phyloP scores from a whole-genome alignment of 1,140 invertebrate genomes.

The Plodia interpunctella region DNA sequence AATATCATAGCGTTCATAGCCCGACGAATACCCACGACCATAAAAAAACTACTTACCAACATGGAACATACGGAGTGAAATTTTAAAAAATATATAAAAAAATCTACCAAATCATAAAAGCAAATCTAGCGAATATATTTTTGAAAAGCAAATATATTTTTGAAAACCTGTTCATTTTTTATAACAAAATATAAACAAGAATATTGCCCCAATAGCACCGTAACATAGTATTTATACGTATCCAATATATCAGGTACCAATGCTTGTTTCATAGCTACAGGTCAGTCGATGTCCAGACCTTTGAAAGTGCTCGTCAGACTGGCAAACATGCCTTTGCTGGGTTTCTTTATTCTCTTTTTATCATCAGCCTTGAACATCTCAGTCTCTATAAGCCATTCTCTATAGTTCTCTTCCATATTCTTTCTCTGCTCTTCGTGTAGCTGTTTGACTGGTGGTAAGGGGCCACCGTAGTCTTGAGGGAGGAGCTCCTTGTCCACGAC shows the following conservation, averaged over 20 bases:
- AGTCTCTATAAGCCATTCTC: conserved; percentile 71
- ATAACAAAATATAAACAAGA: too few relatives aligned
- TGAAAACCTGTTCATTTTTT: too few relatives aligned
- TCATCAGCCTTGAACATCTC: conserved; percentile 72
- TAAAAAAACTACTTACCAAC: too few relatives aligned
- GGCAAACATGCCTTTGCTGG: conserved; percentile 69
- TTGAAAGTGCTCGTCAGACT: conserved; percentile 68
- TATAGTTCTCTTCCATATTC: conserved; percentile 70
- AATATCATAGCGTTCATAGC: too few relatives aligned
- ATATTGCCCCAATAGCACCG: conserved; percentile 6
- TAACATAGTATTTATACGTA: background rate
- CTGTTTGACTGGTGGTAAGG: conserved; percentile 60
- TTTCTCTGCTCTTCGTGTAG: conserved; percentile 69
- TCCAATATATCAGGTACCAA: conserved; percentile 30
- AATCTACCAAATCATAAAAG: too few relatives aligned
- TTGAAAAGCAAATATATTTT: too few relatives aligned
- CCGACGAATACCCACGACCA: too few relatives aligned
- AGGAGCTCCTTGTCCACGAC: conserved; percentile 67
- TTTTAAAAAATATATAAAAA: too few relatives aligned
- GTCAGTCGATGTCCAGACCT: conserved; percentile 70
- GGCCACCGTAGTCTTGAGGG: conserved; percentile 73
- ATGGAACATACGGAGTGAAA: too few relatives aligned
- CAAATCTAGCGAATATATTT: too few relatives aligned
- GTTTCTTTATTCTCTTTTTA: conserved; percentile 73
- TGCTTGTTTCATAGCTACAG: conserved; percentile 11